Base-by-base conservation (phyloP, 64 coral and sea anemone genomes). In the Pachyseris speciosa region DNA sequence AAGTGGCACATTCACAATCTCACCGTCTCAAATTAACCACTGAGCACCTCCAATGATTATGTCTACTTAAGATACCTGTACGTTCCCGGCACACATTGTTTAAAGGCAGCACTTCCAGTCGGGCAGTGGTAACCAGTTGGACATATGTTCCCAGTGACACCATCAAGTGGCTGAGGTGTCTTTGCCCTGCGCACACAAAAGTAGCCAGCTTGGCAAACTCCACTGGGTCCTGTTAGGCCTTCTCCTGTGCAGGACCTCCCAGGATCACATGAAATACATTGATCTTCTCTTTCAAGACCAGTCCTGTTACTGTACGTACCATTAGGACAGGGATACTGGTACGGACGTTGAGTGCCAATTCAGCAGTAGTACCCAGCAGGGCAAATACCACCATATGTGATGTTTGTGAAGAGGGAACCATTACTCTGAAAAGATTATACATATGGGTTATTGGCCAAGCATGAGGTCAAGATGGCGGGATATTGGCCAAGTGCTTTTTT, bases 321-420 rank as follows among this genome's bases (percentile, higher is more conserved):
- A 58, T 99, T 99, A 4, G 52, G 29, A 72, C 97, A 99, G 5
- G 94, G 97, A 19, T 80, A 60, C 29, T 92, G 64, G 66, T 60
- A 64, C 13, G 97, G 86, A 17, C 84, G 22, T 30, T 31, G 2
- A 17, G 93, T 95, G 17, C 90, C 90, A 4, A 85, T 34, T 7
- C 47, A 94, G 44, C 97, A 99, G 74, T 89, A 95, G 55, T 90
- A 99, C 3, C 97, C 97, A 24, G 73, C 51, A 29, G 94, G 97
- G 37, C 97, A 99, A 45, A 99, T 55, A 24, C 97, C 97, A 45
- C 94, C 97, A 78, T 93, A 99, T n/a, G 92, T 77, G 53, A 75
- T 77, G 64, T 91, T 91, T 52, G 73, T 36, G 52, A 88, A 83
- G 5, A 71, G 30, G 9, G 89, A 93, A 7, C 90, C 78, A 61